phyloP scores from a whole-genome alignment of 2,888 invertebrate genomes.

The Agrilus mali region DNA sequence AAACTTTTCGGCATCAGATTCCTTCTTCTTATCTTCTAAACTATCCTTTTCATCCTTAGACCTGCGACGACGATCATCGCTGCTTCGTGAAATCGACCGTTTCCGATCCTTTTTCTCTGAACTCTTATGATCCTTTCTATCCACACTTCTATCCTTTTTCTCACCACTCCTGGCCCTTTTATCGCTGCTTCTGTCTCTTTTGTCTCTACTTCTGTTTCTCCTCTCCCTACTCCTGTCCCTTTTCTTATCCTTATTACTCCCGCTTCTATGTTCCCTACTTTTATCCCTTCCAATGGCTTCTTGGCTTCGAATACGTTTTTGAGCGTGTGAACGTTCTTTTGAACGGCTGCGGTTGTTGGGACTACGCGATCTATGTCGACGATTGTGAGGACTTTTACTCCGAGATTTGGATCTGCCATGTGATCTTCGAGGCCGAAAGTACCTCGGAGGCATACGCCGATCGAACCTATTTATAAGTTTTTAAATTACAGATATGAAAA shows the following conservation, averaged over 20 bases:
- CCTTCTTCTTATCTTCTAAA: slow-evolving; percentile 18
- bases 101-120: slow-evolving; percentile 14
- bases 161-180: slow-evolving; percentile 29
- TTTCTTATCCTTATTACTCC: too few species aligned
- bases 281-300: too few species aligned
- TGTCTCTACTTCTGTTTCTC: slow-evolving; percentile 22
- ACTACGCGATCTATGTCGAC: too few species aligned
- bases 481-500: too few species aligned
- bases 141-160: slow-evolving; percentile 34
- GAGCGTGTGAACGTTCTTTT: not conserved
- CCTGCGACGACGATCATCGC: slow-evolving; percentile 5
- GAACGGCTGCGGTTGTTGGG: slow-evolving; percentile 1
- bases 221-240: too few species aligned
- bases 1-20: slow-evolving; percentile 25
- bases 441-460: too few species aligned
- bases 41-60: slow-evolving; percentile 11
- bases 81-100: slow-evolving; percentile 14
- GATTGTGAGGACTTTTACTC: too few species aligned
- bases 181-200: slow-evolving; percentile 19
- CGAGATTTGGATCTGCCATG: too few species aligned
- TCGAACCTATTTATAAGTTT: too few species aligned
- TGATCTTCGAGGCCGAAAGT: too few species aligned
- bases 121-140: slow-evolving; percentile 24
- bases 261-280: too few species aligned
- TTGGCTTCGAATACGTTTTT: slow-evolving; percentile 9